These are phyloP conservation scores for Neodiprion fabricii DNA, from an alignment of 1,140 invertebrate species.

Conservation along the genomic window DNA sequence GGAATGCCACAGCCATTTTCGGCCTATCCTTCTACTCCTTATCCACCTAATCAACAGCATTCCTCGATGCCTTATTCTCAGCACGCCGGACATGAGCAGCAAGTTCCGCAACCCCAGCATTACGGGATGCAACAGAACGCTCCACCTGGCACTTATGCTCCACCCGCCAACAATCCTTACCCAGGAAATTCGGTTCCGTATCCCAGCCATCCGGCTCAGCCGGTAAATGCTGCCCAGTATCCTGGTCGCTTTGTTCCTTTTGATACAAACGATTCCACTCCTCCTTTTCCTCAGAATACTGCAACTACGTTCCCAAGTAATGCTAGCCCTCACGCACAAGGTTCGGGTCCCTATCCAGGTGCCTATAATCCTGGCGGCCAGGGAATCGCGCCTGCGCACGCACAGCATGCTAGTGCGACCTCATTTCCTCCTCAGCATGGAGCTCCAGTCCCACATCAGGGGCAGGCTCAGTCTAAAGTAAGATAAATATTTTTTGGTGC, in stretches of 20 bases:
- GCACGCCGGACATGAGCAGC: not conserved
- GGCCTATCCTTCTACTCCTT: constrained; percentile 25
- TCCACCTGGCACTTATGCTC: constrained; percentile 23
- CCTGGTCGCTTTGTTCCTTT: not conserved
- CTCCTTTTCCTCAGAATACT: not conserved
- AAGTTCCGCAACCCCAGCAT: constrained; percentile 6
- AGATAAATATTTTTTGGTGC: constrained; percentile 28
- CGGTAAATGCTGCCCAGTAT: constrained; percentile 20
- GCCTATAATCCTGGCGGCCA: constrained; percentile 50
- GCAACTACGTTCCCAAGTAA: too few species aligned
- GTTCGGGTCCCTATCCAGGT: constrained; percentile 18
- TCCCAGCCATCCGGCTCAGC: constrained; percentile 21
- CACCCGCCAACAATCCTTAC: constrained; percentile 22
- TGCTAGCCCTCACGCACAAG: not conserved
- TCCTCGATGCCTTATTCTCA: constrained; percentile 22
- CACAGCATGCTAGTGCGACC: constrained; percentile 33
- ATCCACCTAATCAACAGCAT: constrained; percentile 14
- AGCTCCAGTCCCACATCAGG: constrained; percentile 43
- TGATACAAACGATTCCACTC: constrained; percentile 9
- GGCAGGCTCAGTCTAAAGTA: constrained; percentile 44
- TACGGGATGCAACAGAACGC: constrained; percentile 19
- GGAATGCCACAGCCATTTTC: constrained; percentile 50
- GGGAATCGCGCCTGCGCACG: constrained; percentile 35
- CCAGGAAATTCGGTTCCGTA: constrained; percentile 1
- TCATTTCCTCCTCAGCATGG: constrained; percentile 24